Conservation (phyloP, 1,140 invertebrate species). For the Pachypeltis micranthus region DNA sequence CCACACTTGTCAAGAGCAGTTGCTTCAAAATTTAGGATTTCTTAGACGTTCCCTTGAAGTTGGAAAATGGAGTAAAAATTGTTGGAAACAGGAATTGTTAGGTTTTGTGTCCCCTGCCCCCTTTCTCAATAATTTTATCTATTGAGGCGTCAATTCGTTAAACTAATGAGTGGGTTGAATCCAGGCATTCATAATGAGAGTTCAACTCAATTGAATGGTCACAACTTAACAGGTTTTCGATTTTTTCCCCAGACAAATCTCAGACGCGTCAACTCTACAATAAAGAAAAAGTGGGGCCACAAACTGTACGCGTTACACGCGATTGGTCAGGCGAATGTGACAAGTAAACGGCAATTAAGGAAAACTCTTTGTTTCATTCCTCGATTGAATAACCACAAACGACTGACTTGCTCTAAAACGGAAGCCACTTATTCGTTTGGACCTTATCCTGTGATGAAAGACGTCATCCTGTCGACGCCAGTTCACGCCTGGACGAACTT, state of each 20-base stretch:
- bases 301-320: background rate
- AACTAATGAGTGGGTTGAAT: too few species aligned
- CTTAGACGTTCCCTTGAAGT: too few species aligned
- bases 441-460: background rate
- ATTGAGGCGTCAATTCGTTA: too few species aligned
- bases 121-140: too few species aligned
- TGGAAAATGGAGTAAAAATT: too few species aligned
- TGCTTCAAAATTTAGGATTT: too few species aligned
- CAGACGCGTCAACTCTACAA: background rate
- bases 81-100: too few species aligned
- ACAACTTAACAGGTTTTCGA: too few species aligned
- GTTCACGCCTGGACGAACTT: background rate
- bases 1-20: too few species aligned
- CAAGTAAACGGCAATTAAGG: background rate
- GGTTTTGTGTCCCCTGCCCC: too few species aligned
- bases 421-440: background rate
- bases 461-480: background rate
- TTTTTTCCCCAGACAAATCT: background rate
- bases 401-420: background rate
- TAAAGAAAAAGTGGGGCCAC: background rate
- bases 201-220: too few species aligned
- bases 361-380: background rate
- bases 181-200: too few species aligned
- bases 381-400: background rate
- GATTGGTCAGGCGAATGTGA: background rate